Base-by-base conservation (phyloP, 2,888 invertebrate species). In the Dysmachus trigonus region DNA sequence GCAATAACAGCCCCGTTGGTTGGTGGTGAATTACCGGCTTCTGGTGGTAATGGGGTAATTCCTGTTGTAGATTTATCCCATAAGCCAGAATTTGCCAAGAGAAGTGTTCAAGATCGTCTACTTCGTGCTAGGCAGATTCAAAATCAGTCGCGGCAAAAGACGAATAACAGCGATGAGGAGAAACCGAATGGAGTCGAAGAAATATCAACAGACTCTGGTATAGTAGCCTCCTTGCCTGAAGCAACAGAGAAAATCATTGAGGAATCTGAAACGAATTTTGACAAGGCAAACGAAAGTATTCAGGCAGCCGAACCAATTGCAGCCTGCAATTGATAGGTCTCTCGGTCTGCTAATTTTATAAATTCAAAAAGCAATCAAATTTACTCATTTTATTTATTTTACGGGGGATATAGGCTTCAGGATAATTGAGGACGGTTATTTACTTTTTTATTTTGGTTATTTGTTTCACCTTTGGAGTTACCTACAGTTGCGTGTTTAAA, bases 91-190 rank as follows among this genome's bases (percentile, higher is more conserved):
- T 88, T 88, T 41, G 86, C 87, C 15, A 87, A 87, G 62, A 87
- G 47, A 82, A 88, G 88, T 74, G 87, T 88, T 83, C 88, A 88
- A 73, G 88, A 88, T 51, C 86, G 88, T 15, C 82, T 88, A 18
- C 30, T 85, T 22, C 86, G 87, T 38, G 85, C 71, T 30, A 81
- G 86, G 18, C 86, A 88, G 84, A 7, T 3, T 10, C 62, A 33
- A 38, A 86, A 82, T 38, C 79, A 18, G 30, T 2, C 8, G 10
- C 62, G 22, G 62, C 62, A 22, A 62, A 62, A 62, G 47, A n/a
- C 47, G 18, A n/a, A 6, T n/a, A n/a, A n/a, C 47, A 47, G n/a
- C n/a, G 0, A 77, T 77, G 18, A 15, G 22, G 30, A 41, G 22
- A 38, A 62, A 1, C 22, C 62, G 27, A 62, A 62, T 62, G 22